Evolutionary conservation across 2,888 invertebrate species (phyloP), one percentile per base, ranked within the genome.

Genomic region (Junonia oenone): DNA sequence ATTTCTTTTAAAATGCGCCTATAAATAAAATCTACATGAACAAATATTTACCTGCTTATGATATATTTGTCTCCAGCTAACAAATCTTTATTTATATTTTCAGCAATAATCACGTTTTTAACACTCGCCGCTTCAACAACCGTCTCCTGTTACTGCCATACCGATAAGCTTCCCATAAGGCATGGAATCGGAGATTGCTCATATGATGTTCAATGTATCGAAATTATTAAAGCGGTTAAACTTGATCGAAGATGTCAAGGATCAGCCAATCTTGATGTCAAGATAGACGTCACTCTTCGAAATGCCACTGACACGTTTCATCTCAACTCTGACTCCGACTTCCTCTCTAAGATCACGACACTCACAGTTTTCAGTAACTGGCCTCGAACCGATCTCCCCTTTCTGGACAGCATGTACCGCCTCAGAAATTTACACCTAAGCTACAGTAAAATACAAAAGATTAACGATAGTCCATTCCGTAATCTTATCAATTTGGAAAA

Each of bases 201-300:
- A 6, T 81, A 71, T 55, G 69, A 64, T 13, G 66, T 81, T 45
- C 67, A 74, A 37, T 89, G 89, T 63, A 56, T 31, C 5, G 68
- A 70, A n/a, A 65, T 63, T 49, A 72, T 87, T 27, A 62, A 64
- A 0, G 73, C 72, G 1, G 57, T 78, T 1, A 60, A 40, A 0
- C 73, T 88, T 0, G 75, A 75, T 0, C 55, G 63, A 2, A 61
- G 76, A 1, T 89, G 89, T 61, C 70, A 63, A 19, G 81, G 77
- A n/a, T 71, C 87, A 6, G 67, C 72, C 29, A 88, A 87, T 63
- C 68, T 68, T 29, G 75, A 73, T 2, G 78, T 77, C 14, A 67
- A 51, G 6, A 70, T 87, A 0, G 76, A 82, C 27, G 65, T 88
- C 6, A 73, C 68, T 0, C 66, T 89, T 13, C 69, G 63, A 0